phyloP scores from a whole-genome alignment of 2,113 vertebrate species.

The Felis chaus region DNA sequence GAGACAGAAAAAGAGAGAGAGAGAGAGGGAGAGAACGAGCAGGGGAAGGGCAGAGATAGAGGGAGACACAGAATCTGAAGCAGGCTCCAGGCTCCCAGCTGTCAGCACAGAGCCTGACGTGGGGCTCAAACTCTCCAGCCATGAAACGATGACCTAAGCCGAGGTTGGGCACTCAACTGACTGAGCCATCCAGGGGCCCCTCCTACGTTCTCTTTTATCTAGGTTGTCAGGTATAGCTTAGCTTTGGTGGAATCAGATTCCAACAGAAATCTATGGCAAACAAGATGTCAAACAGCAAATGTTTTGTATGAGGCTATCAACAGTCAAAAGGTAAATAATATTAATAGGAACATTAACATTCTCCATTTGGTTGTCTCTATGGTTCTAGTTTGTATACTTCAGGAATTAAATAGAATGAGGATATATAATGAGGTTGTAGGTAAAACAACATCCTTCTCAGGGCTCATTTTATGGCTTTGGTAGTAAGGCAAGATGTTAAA shows the following conservation, averaged over 20 bases:
- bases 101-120: too few species aligned
- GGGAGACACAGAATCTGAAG: too few species aligned
- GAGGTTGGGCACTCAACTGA: too few species aligned
- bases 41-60: too few species aligned
- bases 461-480: neutral
- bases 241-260: neutral
- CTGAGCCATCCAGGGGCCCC: too few species aligned
- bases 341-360: neutral
- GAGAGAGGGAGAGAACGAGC: too few species aligned
- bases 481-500: neutral
- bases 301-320: neutral
- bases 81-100: too few species aligned
- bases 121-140: too few species aligned
- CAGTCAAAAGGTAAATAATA: neutral
- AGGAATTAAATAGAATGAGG: constrained; percentile 4
- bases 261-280: neutral
- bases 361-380: neutral
- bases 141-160: too few species aligned
- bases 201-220: neutral
- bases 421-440: neutral
- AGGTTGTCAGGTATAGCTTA: neutral
- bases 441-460: neutral
- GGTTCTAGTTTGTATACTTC: neutral
- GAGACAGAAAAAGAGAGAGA: too few species aligned
- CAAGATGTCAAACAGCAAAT: neutral